A percentile compares a stretch with the other conserved stretches of the same genome.
These are phyloP conservation scores for Philereme transversata DNA, from an alignment of 2,888 invertebrate genomes.

Conservation along the genomic window DNA sequence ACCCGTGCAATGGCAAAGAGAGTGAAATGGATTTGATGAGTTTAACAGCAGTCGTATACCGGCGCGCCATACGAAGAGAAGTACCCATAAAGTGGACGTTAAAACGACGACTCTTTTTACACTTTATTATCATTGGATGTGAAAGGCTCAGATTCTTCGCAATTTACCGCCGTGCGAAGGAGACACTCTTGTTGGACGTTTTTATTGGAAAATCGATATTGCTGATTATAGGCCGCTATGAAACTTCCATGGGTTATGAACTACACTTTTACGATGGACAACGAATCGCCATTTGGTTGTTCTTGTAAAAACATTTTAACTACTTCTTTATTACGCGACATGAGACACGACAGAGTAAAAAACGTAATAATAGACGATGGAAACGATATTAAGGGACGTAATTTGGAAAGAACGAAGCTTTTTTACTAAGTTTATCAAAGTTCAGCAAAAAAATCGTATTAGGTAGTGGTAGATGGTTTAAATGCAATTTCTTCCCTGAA, in stretches of 20 bases:
- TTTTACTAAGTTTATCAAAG: too few relatives aligned
- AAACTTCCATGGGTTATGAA: conserved; percentile 72
- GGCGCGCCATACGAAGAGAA: conserved; percentile 73
- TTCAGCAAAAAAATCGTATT: too few relatives aligned
- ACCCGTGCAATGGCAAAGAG: conserved; percentile 27
- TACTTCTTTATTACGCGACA: conserved; percentile 37
- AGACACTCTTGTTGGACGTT: conserved; percentile 66
- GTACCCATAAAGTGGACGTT: conserved; percentile 81
- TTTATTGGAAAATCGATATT: conserved; percentile 80
- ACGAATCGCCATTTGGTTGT: conserved; percentile 56
- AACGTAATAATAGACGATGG: neutral
- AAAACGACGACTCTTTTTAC: conserved; percentile 83
- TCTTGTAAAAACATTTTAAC: conserved; percentile 40
- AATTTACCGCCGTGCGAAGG: conserved; percentile 69
- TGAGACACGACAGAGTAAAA: conserved; percentile 7
- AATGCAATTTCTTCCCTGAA: too few relatives aligned
- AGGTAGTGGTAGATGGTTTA: too few relatives aligned
- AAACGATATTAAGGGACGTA: too few relatives aligned
- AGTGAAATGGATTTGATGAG: conserved; percentile 59
- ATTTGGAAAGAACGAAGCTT: too few relatives aligned
- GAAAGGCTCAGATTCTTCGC: conserved; percentile 80
- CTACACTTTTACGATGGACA: conserved; percentile 68
- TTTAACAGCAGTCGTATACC: conserved; percentile 71
- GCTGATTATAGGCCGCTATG: conserved; percentile 69
- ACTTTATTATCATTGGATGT: conserved; percentile 84